Evolutionary conservation across 2,888 invertebrate genomes (phyloP).

Genomic region (Microchrysa polita): DNA sequence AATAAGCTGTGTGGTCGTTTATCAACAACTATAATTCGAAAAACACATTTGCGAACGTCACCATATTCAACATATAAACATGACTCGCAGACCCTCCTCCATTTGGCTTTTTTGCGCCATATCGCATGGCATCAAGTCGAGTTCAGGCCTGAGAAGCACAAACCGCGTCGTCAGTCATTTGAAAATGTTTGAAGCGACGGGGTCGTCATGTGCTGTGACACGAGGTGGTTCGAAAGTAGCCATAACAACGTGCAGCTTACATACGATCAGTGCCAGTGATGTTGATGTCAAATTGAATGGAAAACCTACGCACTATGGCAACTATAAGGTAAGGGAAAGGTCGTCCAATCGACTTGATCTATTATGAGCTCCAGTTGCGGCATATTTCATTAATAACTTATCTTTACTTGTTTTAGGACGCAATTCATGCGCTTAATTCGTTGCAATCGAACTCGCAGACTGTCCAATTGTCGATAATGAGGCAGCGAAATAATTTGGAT

Average conservation of each 20-base stretch:
- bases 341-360: background rate
- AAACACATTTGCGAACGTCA: background rate
- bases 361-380: background rate
- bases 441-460: constrained; percentile 78
- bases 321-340: constrained; percentile 29
- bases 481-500: constrained; percentile 60
- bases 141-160: too few species aligned
- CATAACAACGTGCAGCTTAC: background rate
- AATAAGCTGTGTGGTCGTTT: too few species aligned
- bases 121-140: constrained; percentile 12
- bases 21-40: too few species aligned
- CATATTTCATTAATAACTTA: background rate
- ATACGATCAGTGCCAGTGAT: background rate
- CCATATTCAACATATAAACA: background rate
- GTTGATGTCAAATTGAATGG: constrained; percentile 13
- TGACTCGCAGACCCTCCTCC: background rate
- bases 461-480: constrained; percentile 65
- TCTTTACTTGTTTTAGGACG: constrained; percentile 67
- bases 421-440: constrained; percentile 73
- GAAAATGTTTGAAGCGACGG: constrained; percentile 36
- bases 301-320: constrained; percentile 4
- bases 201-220: constrained; percentile 16
- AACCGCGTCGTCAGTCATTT: too few species aligned
- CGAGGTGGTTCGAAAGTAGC: too few species aligned
- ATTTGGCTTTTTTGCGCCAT: background rate